phyloP scores from a whole-genome alignment of 2,888 invertebrate species.

The Onthophagus sagittarius region DNA sequence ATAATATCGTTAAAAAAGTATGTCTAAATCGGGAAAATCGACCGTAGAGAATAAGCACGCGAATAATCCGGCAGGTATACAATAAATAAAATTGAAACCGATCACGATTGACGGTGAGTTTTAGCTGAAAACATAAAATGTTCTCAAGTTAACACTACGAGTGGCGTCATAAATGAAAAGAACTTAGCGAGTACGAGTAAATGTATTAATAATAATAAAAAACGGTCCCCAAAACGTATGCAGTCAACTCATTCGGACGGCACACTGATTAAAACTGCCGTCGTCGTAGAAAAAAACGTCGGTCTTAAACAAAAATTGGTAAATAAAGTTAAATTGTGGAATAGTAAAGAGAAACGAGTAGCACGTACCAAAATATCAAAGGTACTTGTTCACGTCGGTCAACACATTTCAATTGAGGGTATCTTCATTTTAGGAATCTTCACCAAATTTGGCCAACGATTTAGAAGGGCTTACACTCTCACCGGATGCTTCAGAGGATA shows the following conservation, averaged over 20 bases:
- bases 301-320: slow-evolving; percentile 30
- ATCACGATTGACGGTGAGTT: neutral
- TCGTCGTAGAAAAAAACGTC: slow-evolving; percentile 7
- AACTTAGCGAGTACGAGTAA: neutral
- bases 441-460: slow-evolving; percentile 17
- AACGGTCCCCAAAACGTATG: slow-evolving; percentile 17
- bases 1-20: slow-evolving; percentile 12
- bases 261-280: slow-evolving; percentile 24
- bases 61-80: slow-evolving; percentile 21
- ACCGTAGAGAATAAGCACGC: slow-evolving; percentile 22
- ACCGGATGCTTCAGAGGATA: slow-evolving; percentile 29
- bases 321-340: slow-evolving; percentile 29
- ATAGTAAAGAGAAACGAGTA: slow-evolving; percentile 24
- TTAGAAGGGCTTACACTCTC: slow-evolving; percentile 28
- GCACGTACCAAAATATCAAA: slow-evolving; percentile 13
- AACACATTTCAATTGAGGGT: neutral
- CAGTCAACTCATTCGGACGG: slow-evolving; percentile 27
- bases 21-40: slow-evolving; percentile 27
- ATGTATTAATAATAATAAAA: slow-evolving; percentile 8
- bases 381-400: neutral
- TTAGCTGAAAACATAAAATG: slow-evolving; percentile 16
- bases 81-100: neutral
- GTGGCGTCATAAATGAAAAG: neutral
- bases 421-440: slow-evolving; percentile 18
- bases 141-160: slow-evolving; percentile 14